phyloP scores from a whole-genome alignment of 2,797 vertebrate genomes.

The Hafferia zeledoni region DNA sequence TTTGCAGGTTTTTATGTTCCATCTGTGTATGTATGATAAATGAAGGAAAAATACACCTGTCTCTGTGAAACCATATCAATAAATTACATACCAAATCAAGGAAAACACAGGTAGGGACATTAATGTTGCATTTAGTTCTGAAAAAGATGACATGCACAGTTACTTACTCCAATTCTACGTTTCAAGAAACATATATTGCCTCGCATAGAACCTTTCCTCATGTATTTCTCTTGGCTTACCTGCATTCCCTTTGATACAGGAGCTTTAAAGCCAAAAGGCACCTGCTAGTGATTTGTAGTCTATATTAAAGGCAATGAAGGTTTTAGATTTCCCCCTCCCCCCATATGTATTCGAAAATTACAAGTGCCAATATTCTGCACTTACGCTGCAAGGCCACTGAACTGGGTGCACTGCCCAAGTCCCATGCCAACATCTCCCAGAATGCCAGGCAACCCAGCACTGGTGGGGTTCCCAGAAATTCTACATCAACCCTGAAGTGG shows the following conservation, averaged over 20 bases:
- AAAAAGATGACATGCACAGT: rapidly evolving
- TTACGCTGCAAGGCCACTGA: not conserved
- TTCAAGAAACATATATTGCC: not conserved
- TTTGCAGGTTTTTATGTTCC: not conserved
- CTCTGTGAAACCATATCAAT: not conserved
- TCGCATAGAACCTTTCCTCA: not conserved
- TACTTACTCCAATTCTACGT: not conserved
- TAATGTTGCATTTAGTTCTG: not conserved
- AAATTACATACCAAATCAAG: not conserved
- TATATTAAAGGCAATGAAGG: not conserved
- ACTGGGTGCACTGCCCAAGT: not conserved
- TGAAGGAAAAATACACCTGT: not conserved
- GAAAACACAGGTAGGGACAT: not conserved
- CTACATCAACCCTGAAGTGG: not conserved
- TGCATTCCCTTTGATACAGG: not conserved
- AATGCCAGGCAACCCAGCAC: not conserved
- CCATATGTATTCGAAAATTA: not conserved
- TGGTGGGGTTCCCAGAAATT: not conserved
- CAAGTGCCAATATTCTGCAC: not conserved
- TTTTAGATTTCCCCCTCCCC: not conserved
- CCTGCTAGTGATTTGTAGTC: not conserved
- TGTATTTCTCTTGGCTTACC: not conserved
- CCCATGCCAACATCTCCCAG: not conserved
- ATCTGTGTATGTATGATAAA: not conserved
- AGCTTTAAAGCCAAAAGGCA: not conserved